Evolutionary conservation across 1,140 invertebrate genomes (phyloP).

Genomic region (Andricus grossulariae): DNA sequence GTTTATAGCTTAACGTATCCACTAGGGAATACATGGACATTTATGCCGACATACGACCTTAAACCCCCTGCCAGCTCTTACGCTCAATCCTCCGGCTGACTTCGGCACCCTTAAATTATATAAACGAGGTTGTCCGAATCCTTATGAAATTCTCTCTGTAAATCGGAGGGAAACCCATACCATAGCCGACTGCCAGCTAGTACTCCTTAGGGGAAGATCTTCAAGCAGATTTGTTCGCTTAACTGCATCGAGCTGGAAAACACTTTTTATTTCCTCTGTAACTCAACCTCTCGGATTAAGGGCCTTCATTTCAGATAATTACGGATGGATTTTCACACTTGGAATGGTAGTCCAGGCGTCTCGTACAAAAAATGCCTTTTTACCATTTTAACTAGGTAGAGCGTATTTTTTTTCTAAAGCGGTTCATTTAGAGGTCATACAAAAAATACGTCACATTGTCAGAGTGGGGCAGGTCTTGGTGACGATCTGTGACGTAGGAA

Average conservation of each 20-base stretch:
- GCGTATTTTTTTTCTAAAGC: too few species aligned
- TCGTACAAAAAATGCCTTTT: background rate
- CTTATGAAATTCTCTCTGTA: conserved; percentile 4
- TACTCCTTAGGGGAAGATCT: conserved; percentile 1
- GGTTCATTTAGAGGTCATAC: background rate
- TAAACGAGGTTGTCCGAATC: conserved; percentile 21
- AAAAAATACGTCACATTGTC: too few species aligned
- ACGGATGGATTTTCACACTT: background rate
- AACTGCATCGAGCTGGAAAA: conserved; percentile 1
- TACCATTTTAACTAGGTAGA: too few species aligned
- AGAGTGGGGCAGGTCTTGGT: too few species aligned
- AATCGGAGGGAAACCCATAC: background rate
- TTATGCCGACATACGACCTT: background rate
- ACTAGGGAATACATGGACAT: conserved; percentile 18
- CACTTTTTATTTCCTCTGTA: background rate
- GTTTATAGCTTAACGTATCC: conserved; percentile 9
- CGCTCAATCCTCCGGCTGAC: background rate
- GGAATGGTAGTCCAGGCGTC: too few species aligned
- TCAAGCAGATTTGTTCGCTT: conserved; percentile 9
- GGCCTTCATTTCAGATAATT: background rate
- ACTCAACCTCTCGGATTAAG: conserved; percentile 8
- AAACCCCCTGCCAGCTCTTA: background rate
- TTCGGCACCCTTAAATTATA: conserved; percentile 24
- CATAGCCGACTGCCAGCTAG: too few species aligned
- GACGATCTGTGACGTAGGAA: too few species aligned